Evolutionary conservation across 2,113 vertebrate species (phyloP), one percentile per base, ranked within the genome.

Genomic region (Aegithalos caudatus): DNA sequence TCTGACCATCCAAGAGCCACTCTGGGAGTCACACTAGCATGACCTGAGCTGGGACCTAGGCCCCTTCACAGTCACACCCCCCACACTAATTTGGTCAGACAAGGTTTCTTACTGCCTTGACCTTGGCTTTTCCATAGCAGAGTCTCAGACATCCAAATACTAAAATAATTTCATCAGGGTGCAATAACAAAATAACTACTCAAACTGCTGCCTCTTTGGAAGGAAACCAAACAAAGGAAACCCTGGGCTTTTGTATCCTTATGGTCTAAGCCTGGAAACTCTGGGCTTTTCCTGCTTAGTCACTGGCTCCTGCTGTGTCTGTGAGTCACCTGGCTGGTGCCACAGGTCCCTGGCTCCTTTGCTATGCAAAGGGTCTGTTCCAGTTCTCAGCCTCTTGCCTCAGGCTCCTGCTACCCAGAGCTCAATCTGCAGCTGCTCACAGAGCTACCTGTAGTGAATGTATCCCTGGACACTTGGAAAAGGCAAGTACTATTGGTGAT

Each of bases 291-390:
- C 54, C 38, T 69, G 62, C 72, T 33, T 28, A 42, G 37, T 76
- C 83, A 50, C 31, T 50, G 83, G 62, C 54, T 80, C 31, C 50
- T 88, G 57, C 47, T 27, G 33, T 51, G 78, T 60, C 45, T n/a
- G 53, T 47, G 53, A 44, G 70, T 47, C 47, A 35, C 79, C 62
- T 61, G 79, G 40, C 62, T 29, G 54, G 45, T n/a, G 47, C 38
- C 38, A 53, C 61, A 76, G 38, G 21, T 76, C 47, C 47, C 29
- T 61, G n/a, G 18, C 19, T 9, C 24, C 53, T 56, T 45, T 45
- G 61, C 47, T 33, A 0, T 60, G 45, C 29, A 47, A 10, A 47
- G n/a, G 13, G 28, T 67, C 0, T 0, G 21, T 61, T 25, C 47
- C 47, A 31, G 47, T 53, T 76, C 70, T 40, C 21, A n/a, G 45